Conservation (phyloP, 2,888 invertebrate species). For the Phanerotoma sp. region DNA sequence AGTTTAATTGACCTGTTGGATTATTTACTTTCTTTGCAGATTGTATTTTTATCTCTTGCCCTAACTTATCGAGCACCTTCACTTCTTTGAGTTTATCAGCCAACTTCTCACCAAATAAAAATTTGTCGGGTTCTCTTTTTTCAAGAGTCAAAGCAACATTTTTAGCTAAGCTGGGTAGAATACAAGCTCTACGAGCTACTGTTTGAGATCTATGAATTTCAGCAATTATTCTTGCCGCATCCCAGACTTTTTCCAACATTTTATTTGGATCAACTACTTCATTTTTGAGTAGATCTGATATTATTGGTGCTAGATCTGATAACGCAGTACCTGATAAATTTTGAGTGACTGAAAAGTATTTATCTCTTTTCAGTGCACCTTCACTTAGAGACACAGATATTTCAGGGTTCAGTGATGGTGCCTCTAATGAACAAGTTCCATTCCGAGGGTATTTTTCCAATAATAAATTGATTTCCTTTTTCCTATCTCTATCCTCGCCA, state of each 20-base stretch:
- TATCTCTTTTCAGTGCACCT: slow-evolving; percentile 6
- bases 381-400: slow-evolving; percentile 6
- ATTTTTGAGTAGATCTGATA: slow-evolving; percentile 3
- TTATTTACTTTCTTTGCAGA: too few species aligned
- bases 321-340: slow-evolving; percentile 10
- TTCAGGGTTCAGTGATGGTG: slow-evolving; percentile 10
- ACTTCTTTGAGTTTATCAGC: slow-evolving; percentile 17
- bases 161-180: slow-evolving; percentile 11
- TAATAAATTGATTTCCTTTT: too few species aligned
- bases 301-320: slow-evolving; percentile 9
- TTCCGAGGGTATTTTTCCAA: too few species aligned
- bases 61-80: neutral
- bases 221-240: slow-evolving; percentile 2
- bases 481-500: too few species aligned
- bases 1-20: too few species aligned
- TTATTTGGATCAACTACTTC: slow-evolving; percentile 8
- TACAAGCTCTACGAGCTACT: slow-evolving; percentile 14
- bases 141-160: slow-evolving; percentile 2
- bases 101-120: slow-evolving; percentile 19
- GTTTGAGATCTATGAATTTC: slow-evolving; percentile 14
- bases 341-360: slow-evolving; percentile 10
- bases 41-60: too few species aligned
- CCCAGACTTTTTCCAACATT: slow-evolving; percentile 19
- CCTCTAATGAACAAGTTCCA: slow-evolving; percentile 1
- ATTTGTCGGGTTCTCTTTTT: slow-evolving; percentile 10